phyloP scores from a whole-genome alignment of 2,113 vertebrate genomes.

The Gallinago media region DNA sequence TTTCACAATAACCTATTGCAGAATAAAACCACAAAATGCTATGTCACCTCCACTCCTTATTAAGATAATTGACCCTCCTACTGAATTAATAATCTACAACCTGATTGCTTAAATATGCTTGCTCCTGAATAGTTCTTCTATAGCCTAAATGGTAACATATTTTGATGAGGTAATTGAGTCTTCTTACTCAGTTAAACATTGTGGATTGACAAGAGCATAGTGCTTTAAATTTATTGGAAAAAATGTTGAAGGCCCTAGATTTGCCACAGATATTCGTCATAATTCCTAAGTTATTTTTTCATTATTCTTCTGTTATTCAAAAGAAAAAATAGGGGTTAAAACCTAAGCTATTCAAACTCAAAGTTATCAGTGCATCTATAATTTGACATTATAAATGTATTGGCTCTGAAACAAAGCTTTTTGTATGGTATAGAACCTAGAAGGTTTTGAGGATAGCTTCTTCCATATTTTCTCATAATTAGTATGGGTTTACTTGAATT shows the following conservation, averaged over 20 bases:
- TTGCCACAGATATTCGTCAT: not conserved
- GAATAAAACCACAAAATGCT: constrained; percentile 54
- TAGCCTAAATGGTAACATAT: not conserved
- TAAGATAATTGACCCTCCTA: constrained; percentile 41
- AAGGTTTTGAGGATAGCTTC: not conserved
- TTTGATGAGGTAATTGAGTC: not conserved
- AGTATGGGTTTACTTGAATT: not conserved
- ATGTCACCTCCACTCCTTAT: constrained; percentile 24
- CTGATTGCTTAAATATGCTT: not conserved
- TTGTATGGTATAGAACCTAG: not conserved
- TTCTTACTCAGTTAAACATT: not conserved
- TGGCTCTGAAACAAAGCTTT: constrained; percentile 1
- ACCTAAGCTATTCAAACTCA: not conserved
- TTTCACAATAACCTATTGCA: constrained; percentile 40
- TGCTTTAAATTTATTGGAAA: not conserved
- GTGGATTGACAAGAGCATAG: not conserved
- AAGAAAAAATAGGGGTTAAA: constrained; percentile 24
- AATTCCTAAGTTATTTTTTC: not conserved
- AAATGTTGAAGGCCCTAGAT: not conserved
- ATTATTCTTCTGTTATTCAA: not conserved
- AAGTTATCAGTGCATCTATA: not conserved
- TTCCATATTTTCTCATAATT: not conserved
- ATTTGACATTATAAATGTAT: constrained; percentile 9
- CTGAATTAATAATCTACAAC: constrained; percentile 53
- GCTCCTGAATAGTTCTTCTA: not conserved